Evolutionary conservation across 2,888 invertebrate genomes (phyloP), one percentile per base, ranked within the genome.

Genomic region (Chymomyza fuscimana): DNA sequence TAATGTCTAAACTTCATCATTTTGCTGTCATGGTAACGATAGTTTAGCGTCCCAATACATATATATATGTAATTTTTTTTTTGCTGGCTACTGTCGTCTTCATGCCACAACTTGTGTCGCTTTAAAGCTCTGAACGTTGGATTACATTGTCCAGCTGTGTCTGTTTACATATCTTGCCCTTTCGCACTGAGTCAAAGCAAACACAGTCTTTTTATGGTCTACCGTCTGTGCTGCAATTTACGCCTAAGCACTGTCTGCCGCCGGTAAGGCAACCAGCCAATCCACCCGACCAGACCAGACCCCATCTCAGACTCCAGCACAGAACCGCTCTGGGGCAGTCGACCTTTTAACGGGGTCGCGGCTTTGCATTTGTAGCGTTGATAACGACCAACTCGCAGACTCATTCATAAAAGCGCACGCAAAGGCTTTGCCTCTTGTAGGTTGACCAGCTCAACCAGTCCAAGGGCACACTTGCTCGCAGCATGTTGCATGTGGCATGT

Each of bases 351-450:
- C 74, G 77, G 84, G 86, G 86, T 81, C 82, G 85, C 74, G 75
- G 77, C 74, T 78, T 80, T 80, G 82, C 82, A 85, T 82, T 83
- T 87, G 82, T 80, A 82, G 82, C 87, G 76, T 59, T 67, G 54
- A 5, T 54, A n/a, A 22, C 16, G 54, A n/a, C n/a, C 40, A 46
- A 46, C 40, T 46, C 46, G 54, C 10, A 64, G 46, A 73, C 78
- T 79, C 87, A 86, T 86, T 86, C 88, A 88, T 81, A 88, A 85
- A 85, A 86, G 80, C 72, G 73, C 84, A 87, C 84, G 84, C 84
- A 86, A 72, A 46, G 40, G 63, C 36, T 32, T 64, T 16, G 32
- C 15, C 40, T 36, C 54, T 56, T 5, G 4, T 46, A 64, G 63
- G 56, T 60, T 70, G 77, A 62, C 40, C 40, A 46, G 12, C 12